Evolutionary conservation across 2,888 invertebrate genomes (phyloP).

Genomic region (Chrysina gloriosa): DNA sequence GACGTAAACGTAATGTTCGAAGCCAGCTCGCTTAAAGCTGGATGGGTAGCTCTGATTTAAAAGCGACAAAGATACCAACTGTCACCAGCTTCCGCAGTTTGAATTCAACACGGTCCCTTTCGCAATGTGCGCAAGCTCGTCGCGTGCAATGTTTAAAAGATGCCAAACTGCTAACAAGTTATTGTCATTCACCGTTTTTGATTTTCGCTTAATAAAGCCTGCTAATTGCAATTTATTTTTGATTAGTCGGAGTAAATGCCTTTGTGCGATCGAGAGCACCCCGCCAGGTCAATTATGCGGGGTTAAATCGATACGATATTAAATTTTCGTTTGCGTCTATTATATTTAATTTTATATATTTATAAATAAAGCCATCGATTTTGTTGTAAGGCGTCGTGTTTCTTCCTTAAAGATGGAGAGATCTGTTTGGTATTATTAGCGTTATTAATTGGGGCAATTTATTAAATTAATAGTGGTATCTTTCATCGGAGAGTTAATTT

Average conservation of each 20-base stretch:
- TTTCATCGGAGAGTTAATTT: constrained; percentile 12
- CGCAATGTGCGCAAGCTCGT: constrained; percentile 50
- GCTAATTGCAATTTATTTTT: not conserved
- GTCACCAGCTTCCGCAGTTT: constrained; percentile 51
- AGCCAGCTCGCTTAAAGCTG: not conserved
- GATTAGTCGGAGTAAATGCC: not conserved
- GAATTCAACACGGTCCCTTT: constrained; percentile 44
- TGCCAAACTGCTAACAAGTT: constrained; percentile 30
- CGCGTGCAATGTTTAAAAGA: constrained; percentile 47
- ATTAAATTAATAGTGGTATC: constrained; percentile 1
- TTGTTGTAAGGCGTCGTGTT: not conserved
- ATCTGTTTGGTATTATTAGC: too few species aligned
- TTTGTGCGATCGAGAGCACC: not conserved
- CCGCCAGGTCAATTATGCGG: not conserved
- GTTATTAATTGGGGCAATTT: not conserved
- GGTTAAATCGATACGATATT: constrained; percentile 1
- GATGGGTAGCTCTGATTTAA: constrained; percentile 39
- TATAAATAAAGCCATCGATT: constrained; percentile 11
- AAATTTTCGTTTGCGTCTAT: not conserved
- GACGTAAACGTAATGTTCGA: not conserved
- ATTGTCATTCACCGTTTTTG: constrained; percentile 15
- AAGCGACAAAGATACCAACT: constrained; percentile 48
- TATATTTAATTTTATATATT: not conserved
- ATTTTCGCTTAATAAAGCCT: constrained; percentile 1
- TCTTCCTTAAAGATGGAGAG: not conserved